Percentiles rank a stretch among this genome's conserved stretches.
Conservation (phyloP, 2,888 invertebrate species). For the Zhuqinia jingwanae region DNA sequence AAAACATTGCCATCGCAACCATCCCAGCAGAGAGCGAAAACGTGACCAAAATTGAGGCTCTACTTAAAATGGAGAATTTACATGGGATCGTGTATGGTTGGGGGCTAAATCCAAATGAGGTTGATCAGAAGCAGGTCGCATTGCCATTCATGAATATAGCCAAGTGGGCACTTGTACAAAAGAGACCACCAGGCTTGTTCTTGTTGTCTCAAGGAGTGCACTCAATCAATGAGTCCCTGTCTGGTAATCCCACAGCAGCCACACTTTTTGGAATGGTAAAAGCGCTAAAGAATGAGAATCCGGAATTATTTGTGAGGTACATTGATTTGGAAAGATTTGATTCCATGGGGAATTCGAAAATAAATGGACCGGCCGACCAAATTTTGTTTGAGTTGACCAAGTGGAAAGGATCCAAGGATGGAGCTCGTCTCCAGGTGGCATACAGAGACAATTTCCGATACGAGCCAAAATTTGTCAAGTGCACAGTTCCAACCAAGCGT, state of each 20-base stretch:
- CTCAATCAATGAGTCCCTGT: background rate
- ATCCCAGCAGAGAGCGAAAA: background rate
- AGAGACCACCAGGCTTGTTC: constrained; percentile 12
- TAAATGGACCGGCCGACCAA: too few relatives aligned
- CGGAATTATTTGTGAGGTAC: background rate
- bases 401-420: background rate
- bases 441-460: constrained; percentile 18
- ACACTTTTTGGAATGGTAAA: constrained; percentile 55
- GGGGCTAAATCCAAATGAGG: background rate
- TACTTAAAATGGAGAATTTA: background rate
- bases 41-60: background rate
- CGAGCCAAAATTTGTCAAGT: constrained; percentile 38
- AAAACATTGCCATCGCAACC: too few relatives aligned
- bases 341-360: too few relatives aligned
- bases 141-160: constrained; percentile 26
- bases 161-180: background rate
- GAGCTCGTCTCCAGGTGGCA: constrained; percentile 15
- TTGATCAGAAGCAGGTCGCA: background rate
- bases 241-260: constrained; percentile 18
- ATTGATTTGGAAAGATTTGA: constrained; percentile 56
- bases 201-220: constrained; percentile 12
- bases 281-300: constrained; percentile 33
- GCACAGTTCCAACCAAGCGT: background rate
- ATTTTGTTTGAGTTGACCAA: constrained; percentile 33
- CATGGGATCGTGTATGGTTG: constrained; percentile 38